Evolutionary conservation across 1,140 invertebrate genomes (phyloP), one percentile per base, ranked within the genome.

Genomic region (Leguminivora glycinivorella): DNA sequence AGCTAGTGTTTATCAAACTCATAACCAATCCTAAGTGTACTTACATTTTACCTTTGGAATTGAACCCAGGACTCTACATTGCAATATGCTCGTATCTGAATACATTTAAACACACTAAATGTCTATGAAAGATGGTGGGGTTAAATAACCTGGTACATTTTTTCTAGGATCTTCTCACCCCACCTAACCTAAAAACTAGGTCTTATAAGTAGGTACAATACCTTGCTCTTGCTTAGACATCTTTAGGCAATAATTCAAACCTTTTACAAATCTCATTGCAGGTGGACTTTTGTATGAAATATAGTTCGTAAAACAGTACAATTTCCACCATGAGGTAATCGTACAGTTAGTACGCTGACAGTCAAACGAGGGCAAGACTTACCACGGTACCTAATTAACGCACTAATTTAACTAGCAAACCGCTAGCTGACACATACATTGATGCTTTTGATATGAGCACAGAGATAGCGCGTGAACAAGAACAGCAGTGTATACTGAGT

Each of bases 281-380:
- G 47, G 47, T 52, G 47, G 24, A 58, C 12, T 58, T n/a, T 58
- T 58, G 24, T 29, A 26, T 63, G 12, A 63, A 63, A 29, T 63
- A 63, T 63, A 29, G 6, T 63, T 63, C 12, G 9, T 17, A 10
- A 63, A 63, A 31, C 14, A 70, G 73, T 81, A 75, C 76, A 80
- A 82, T 76, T 84, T 80, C 75, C 82, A 78, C 76, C 74, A 73
- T 75, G 81, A 84, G 81, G 84, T 80, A 76, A 74, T 75, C 78
- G 73, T 69, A 74, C 58, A 79, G 77, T 78, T 77, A 84, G 80
- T 82, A 80, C 80, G 81, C 80, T 83, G 85, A 87, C 85, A 87
- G 83, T 78, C 81, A 75, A 90, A 90, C 82, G 86, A 80, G 86
- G 86, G 80, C 85, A 87, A 40, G 74, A 69, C 70, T 17, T 73